Evolutionary conservation across 2,797 vertebrate genomes (phyloP).

Genomic region (Lithobates pipiens): DNA sequence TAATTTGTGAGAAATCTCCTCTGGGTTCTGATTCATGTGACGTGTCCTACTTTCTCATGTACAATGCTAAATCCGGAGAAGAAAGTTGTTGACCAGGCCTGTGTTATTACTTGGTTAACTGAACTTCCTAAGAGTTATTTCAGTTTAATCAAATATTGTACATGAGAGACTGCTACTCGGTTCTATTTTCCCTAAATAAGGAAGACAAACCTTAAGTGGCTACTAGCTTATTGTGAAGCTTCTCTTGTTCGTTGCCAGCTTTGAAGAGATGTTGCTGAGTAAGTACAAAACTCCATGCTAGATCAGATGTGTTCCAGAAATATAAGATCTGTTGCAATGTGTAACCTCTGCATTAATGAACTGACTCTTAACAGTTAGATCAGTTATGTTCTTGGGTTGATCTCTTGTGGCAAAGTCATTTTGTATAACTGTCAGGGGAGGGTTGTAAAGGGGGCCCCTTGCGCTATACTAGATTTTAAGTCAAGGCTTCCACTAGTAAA

Average conservation of each 20-base stretch:
- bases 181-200: too few relatives aligned
- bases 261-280: not conserved
- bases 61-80: not conserved
- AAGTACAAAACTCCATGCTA: not conserved
- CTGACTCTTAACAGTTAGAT: not conserved
- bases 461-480: not conserved
- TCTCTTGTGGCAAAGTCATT: not conserved
- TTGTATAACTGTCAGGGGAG: not conserved
- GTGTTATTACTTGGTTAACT: not conserved
- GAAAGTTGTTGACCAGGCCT: not conserved
- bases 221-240: not conserved
- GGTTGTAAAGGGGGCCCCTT: not conserved
- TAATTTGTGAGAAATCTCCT: conserved; percentile 40
- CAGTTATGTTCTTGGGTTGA: not conserved
- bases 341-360: not conserved
- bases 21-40: conserved; percentile 6
- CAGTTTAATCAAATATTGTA: not conserved
- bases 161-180: not conserved
- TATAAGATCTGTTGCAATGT: not conserved
- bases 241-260: not conserved
- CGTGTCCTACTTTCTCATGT: conserved; percentile 1
- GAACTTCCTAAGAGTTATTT: not conserved
- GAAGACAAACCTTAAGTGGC: not conserved
- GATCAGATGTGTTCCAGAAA: not conserved
- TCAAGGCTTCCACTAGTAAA: too few relatives aligned